Conservation (phyloP, 2,797 vertebrate species). For the Smutsia gigantea region DNA sequence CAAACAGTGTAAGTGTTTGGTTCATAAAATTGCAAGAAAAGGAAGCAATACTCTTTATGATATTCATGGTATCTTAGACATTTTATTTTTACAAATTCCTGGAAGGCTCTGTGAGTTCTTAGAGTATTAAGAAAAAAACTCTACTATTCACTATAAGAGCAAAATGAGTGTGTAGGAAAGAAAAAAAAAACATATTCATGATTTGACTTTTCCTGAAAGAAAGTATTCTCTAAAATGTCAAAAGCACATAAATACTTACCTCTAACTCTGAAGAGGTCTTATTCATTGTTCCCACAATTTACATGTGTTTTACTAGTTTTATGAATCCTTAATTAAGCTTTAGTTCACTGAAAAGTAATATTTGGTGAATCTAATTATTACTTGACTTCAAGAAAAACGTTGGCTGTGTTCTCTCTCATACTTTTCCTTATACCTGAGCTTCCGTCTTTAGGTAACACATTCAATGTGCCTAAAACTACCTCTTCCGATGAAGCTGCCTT, state of each 20-base stretch:
- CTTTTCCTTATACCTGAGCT: background rate
- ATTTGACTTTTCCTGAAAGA: slow-evolving; percentile 68
- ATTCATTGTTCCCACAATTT: slow-evolving; percentile 5
- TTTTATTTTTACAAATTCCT: background rate
- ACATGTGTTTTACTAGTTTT: background rate
- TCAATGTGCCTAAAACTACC: background rate
- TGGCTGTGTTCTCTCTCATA: background rate
- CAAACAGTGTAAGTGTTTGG: background rate
- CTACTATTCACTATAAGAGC: background rate
- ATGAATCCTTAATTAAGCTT: background rate
- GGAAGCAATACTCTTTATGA: background rate
- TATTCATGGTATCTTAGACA: background rate
- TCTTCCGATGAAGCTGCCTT: background rate
- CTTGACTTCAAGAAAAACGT: background rate
- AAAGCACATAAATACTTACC: background rate
- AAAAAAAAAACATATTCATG: slow-evolving; percentile 60
- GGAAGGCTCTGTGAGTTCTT: slow-evolving; percentile 23
- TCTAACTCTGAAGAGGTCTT: background rate
- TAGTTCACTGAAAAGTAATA: slow-evolving; percentile 8
- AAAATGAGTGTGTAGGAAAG: slow-evolving; percentile 49
- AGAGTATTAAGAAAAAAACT: slow-evolving; percentile 45
- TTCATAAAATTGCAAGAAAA: background rate
- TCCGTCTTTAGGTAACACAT: background rate
- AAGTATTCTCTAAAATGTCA: slow-evolving; percentile 61
- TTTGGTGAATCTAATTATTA: slow-evolving; percentile 12